Conservation (phyloP, 2,888 invertebrate genomes). For the Sclerodermus sp. region DNA sequence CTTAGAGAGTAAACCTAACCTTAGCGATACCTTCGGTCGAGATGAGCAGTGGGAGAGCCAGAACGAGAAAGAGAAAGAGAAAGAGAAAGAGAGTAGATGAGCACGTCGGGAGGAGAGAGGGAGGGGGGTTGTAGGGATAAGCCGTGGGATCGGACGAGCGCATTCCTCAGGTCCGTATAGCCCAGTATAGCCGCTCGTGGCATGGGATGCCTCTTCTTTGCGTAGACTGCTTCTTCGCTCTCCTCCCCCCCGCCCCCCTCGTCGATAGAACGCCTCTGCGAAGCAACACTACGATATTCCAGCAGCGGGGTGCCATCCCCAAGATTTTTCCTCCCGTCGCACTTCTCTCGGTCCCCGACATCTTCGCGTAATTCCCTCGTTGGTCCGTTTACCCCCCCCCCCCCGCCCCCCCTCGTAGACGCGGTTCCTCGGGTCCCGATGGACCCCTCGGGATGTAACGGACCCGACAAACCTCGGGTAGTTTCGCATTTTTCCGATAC, state of each 20-base stretch:
- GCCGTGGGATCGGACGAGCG: conserved; percentile 57
- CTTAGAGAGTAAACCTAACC: conserved; percentile 22
- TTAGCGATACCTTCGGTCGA: conserved; percentile 21
- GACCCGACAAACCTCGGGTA: too few species aligned
- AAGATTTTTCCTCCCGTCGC: not conserved
- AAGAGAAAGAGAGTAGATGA: conserved; percentile 1
- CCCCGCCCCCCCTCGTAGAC: too few species aligned
- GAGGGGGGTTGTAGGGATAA: conserved; percentile 34
- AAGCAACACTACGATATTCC: conserved; percentile 34
- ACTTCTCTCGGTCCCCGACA: too few species aligned
- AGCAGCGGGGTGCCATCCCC: conserved; percentile 15
- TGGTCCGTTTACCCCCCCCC: too few species aligned
- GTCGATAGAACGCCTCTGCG: conserved; percentile 27
- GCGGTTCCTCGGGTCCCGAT: too few species aligned
- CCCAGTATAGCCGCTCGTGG: conserved; percentile 45
- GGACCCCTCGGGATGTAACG: too few species aligned
- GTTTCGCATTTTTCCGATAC: too few species aligned
- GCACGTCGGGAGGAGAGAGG: conserved; percentile 16
- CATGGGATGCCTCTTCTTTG: conserved; percentile 42
- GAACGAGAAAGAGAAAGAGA: conserved; percentile 20
- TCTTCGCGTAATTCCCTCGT: too few species aligned
- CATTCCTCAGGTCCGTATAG: conserved; percentile 52
- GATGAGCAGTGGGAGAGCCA: conserved; percentile 7
- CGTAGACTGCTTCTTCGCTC: conserved; percentile 17
- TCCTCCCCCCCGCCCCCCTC: conserved; percentile 15